Evolutionary conservation across 2,797 vertebrate species (phyloP).

Genomic region (Benthosema pterotum): DNA sequence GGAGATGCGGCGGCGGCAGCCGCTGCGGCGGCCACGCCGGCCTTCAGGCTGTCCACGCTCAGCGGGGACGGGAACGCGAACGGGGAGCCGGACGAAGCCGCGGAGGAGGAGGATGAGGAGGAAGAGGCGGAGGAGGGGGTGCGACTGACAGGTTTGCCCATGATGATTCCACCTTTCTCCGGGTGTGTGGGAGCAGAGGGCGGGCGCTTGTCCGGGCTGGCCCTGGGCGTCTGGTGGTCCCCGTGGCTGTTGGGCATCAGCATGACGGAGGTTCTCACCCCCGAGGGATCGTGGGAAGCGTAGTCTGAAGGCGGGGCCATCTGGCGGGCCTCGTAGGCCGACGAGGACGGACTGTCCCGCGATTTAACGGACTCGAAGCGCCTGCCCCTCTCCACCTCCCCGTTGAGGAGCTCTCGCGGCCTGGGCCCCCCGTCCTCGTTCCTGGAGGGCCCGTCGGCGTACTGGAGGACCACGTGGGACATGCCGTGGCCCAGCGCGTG

Average conservation of each 20-base stretch:
- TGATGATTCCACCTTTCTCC: slow-evolving; percentile 87
- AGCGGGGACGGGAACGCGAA: slow-evolving; percentile 83
- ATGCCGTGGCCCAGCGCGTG: slow-evolving; percentile 85
- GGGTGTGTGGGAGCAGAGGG: slow-evolving; percentile 77
- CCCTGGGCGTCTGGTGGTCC: slow-evolving; percentile 80
- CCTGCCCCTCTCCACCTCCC: slow-evolving; percentile 90
- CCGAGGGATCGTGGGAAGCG: slow-evolving; percentile 81
- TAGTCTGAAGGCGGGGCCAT: slow-evolving; percentile 89
- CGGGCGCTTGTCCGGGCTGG: slow-evolving; percentile 82
- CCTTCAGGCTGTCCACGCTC: slow-evolving; percentile 86
- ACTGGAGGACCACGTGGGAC: slow-evolving; percentile 90
- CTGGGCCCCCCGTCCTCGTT: slow-evolving; percentile 82
- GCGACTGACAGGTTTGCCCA: slow-evolving; percentile 87
- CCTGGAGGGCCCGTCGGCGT: slow-evolving; percentile 83
- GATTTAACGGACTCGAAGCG: slow-evolving; percentile 77
- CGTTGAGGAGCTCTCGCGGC: slow-evolving; percentile 90
- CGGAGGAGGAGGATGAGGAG: slow-evolving; percentile 73
- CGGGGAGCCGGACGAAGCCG: slow-evolving; percentile 74
- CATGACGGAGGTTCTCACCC: slow-evolving; percentile 90
- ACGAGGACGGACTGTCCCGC: slow-evolving; percentile 55
- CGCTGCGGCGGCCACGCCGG: slow-evolving; percentile 77
- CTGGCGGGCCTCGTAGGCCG: slow-evolving; percentile 86
- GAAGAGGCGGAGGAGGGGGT: slow-evolving; percentile 65
- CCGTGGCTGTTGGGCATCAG: slow-evolving; percentile 91
- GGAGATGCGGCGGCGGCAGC: slow-evolving; percentile 85